A percentile compares a stretch with the other conserved stretches of the same genome.
Conservation (phyloP, 2,113 vertebrate species). For the Hydrolagus affinis region DNA sequence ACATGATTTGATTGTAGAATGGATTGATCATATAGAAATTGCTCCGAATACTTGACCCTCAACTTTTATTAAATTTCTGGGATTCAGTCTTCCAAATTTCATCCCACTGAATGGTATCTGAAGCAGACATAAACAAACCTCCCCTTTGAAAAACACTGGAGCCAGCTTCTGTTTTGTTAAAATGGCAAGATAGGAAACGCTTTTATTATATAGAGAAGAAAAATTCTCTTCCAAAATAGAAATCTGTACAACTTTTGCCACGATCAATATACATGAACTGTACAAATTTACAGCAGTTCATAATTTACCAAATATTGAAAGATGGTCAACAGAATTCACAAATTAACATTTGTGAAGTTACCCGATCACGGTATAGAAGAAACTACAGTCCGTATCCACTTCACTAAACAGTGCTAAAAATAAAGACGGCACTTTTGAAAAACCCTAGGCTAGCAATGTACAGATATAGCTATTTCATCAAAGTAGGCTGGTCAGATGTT, state of each 20-base stretch:
- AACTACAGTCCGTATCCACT: constrained; percentile 80
- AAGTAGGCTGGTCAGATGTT: constrained; percentile 24
- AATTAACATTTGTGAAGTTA: constrained; percentile 82
- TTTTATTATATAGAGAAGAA: constrained; percentile 99
- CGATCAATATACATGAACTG: constrained; percentile 99
- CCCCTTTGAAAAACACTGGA: constrained; percentile 23
- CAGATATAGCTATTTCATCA: constrained; percentile 52
- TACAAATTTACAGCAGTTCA: constrained; percentile 99
- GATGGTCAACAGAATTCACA: constrained; percentile 95
- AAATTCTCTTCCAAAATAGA: constrained; percentile 99
- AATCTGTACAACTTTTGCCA: constrained; percentile 99
- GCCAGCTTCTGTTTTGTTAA: constrained; percentile 48
- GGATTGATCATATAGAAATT: background rate
- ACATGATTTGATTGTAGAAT: background rate
- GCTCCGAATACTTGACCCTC: too few relatives aligned
- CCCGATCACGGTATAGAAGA: constrained; percentile 74
- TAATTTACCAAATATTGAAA: constrained; percentile 89
- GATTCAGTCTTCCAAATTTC: background rate
- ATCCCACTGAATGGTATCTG: background rate
- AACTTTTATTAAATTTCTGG: too few relatives aligned
- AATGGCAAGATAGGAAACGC: constrained; percentile 84
- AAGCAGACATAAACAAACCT: background rate
- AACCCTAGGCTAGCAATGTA: constrained; percentile 74
- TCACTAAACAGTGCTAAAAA: constrained; percentile 61
- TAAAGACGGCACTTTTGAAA: constrained; percentile 76